A percentile compares a stretch with the other conserved stretches of the same genome.
Evolutionary conservation across 2,888 invertebrate species (phyloP).

Genomic region (Acrobasis consociella): DNA sequence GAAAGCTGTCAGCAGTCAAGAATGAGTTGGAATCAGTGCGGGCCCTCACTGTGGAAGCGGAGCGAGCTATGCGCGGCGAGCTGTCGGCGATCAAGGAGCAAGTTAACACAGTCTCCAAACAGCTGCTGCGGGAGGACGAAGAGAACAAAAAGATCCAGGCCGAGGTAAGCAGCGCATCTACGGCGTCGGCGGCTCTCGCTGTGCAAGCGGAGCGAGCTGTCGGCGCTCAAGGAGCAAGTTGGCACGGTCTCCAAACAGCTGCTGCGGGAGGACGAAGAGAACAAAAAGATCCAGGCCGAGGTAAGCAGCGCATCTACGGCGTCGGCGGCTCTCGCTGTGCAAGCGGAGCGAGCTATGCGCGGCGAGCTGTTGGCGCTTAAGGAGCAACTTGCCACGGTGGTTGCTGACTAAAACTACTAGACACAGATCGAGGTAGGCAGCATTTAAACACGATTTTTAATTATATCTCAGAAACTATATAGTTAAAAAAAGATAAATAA

Average conservation of each 20-base stretch:
- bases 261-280: constrained; percentile 36
- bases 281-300: no score
- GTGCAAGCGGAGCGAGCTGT: constrained; percentile 41
- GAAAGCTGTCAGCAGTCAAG: constrained; percentile 47
- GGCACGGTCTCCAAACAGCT: constrained; percentile 38
- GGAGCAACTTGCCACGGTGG: no score
- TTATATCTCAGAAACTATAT: no score
- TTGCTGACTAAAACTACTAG: no score
- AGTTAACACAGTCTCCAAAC: constrained; percentile 49
- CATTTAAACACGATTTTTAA: no score
- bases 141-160: constrained; percentile 46
- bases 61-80: constrained; percentile 62
- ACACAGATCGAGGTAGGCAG: no score
- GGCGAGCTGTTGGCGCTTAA: no score
- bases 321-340: no score
- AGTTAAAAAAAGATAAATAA: no score
- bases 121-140: constrained; percentile 48
- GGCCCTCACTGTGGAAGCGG: constrained; percentile 56
- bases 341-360: no score
- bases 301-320: no score
- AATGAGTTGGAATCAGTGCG: constrained; percentile 55
- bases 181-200: constrained; percentile 39
- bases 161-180: background rate
- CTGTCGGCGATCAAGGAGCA: constrained; percentile 57
- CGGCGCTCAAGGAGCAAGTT: no score